phyloP scores from a whole-genome alignment of 2,797 vertebrate genomes.

The Sebastes trivittatus region DNA sequence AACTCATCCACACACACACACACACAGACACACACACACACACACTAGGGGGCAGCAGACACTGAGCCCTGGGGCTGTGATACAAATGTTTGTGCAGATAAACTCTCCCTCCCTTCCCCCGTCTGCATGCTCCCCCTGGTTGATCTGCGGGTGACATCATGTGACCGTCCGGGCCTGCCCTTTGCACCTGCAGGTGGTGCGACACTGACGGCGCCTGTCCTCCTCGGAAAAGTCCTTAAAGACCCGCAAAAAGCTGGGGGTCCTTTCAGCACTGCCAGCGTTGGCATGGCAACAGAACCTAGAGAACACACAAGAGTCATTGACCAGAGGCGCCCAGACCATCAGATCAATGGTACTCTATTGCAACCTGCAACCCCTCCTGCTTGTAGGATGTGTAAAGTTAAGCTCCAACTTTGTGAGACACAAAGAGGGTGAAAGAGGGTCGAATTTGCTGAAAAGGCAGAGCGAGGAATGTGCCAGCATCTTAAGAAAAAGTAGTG shows the following conservation, averaged over 20 bases:
- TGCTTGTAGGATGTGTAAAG: constrained; percentile 33
- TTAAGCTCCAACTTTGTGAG: constrained; percentile 31
- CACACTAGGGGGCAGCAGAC: constrained; percentile 80
- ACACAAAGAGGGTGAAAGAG: constrained; percentile 11
- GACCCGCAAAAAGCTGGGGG: constrained; percentile 40
- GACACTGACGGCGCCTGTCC: constrained; percentile 62
- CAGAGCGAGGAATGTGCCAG: constrained; percentile 26
- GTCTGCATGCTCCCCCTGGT: constrained; percentile 13
- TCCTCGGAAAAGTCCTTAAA: constrained; percentile 46
- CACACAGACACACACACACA: constrained; percentile 53
- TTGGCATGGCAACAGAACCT: constrained; percentile 74
- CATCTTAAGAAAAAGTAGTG: not conserved
- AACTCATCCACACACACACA: constrained; percentile 40
- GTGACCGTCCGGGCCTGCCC: constrained; percentile 45
- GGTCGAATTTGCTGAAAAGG: constrained; percentile 42
- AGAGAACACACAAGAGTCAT: constrained; percentile 68
- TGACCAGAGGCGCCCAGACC: constrained; percentile 59
- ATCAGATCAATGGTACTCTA: constrained; percentile 65
- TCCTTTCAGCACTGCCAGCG: constrained; percentile 52
- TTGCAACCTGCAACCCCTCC: not conserved
- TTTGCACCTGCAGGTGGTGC: constrained; percentile 61
- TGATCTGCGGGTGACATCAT: constrained; percentile 57
- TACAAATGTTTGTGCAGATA: constrained; percentile 43
- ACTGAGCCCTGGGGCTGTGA: constrained; percentile 59
- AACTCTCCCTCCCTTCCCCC: not conserved